These are phyloP conservation scores for Anolis carolinensis DNA, from an alignment of 2,113 vertebrate species.

Conservation along the genomic window DNA sequence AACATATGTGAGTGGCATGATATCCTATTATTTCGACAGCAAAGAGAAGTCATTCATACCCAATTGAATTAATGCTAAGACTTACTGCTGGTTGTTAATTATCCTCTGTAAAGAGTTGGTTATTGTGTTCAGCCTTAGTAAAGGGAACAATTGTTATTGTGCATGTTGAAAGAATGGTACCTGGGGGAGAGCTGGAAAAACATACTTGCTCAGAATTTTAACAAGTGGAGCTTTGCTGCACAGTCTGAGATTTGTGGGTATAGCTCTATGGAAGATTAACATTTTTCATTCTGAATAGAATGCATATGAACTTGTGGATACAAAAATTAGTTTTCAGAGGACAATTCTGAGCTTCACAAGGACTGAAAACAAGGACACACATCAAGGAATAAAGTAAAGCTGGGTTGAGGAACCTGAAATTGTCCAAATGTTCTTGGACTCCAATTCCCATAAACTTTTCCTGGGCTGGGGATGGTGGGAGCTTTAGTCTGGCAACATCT, in stretches of 20 bases:
- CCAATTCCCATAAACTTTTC: background rate
- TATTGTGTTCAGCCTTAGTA: conserved; percentile 66
- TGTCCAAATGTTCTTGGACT: background rate
- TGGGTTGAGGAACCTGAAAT: background rate
- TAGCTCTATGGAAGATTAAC: conserved; percentile 59
- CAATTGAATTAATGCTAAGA: conserved; percentile 63
- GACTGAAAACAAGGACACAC: too few species aligned
- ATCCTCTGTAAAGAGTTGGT: conserved; percentile 63
- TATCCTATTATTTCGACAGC: conserved; percentile 59
- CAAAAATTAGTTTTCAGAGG: background rate
- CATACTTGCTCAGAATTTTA: conserved; percentile 52
- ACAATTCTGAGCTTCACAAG: background rate
- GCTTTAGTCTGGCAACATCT: background rate
- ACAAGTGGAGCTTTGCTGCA: conserved; percentile 53
- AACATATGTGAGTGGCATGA: conserved; percentile 32
- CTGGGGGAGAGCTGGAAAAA: conserved; percentile 50
- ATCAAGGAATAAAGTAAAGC: background rate
- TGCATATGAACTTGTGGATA: background rate
- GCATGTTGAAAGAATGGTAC: conserved; percentile 51
- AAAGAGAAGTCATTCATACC: conserved; percentile 61
- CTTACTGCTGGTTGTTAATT: conserved; percentile 69
- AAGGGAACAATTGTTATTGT: conserved; percentile 60
- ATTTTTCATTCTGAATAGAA: conserved; percentile 45
- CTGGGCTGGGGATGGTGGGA: background rate
- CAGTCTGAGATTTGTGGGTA: conserved; percentile 53